Evolutionary conservation across 2,113 vertebrate genomes (phyloP), one percentile per base, ranked within the genome.

Genomic region (Bos indicus): DNA sequence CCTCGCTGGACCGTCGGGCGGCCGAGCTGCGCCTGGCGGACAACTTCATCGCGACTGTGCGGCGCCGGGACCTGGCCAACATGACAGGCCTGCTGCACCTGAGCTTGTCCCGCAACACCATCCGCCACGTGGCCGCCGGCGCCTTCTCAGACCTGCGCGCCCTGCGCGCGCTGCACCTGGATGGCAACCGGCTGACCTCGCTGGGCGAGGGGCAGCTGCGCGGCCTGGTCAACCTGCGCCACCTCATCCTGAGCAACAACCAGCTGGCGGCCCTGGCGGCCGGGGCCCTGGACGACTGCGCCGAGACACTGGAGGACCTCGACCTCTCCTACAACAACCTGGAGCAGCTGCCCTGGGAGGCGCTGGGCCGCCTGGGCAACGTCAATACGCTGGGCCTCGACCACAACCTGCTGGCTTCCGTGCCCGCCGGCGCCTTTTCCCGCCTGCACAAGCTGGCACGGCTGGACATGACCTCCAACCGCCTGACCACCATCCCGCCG

Each of bases 281-380:
- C 0, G 96, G 98, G 0, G 99, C 99, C 0, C 96, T 99, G 96
- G 99, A 99, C 0, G 99, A 99, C 94, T 99, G 99, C 51, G 88
- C 99, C 1, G 99, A 99, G 91, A 99, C 99, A 0, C 98, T 99
- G 0, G 99, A 99, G 97, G 99, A 99, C 57, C 95, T 99, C 10
- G 99, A 99, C n/a, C 97, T 99, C 16, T 99, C 99, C n/a, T 99
- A 99, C 97, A 99, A 99, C 95, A 99, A 99, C 17, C 97, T 99
- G 0, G 99, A 99, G 1, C 98, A 99, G 0, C 98, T 99, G 0
- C 99, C 99, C 0, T 99, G 99, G 99, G 99, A 98, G 0, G 99
- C 99, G 0, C 97, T 99, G 2, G 99, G 99, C 83, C 99, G 99
- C 11, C 98, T 99, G 0, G 99, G 99, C 46, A 99, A 99, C 1